Percentiles rank a stretch among this genome's conserved stretches.
Conservation (phyloP, 2,113 vertebrate genomes). For the Coptodon bakossiorum region DNA sequence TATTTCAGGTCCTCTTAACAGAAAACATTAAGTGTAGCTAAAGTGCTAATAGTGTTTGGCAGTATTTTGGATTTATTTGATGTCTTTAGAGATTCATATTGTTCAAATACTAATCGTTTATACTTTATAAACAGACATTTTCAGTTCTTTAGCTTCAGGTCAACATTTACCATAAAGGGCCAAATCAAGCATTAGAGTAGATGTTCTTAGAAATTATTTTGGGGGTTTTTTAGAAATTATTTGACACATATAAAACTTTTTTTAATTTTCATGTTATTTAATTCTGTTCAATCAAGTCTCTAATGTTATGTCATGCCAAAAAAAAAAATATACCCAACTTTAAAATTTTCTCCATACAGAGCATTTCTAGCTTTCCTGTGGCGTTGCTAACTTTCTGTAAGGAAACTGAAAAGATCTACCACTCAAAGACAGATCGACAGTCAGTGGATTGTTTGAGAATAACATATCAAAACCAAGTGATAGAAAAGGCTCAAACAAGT, state of each 20-base stretch:
- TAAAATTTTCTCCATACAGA: neutral
- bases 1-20: neutral
- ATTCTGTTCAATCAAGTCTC: neutral
- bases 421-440: neutral
- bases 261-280: neutral
- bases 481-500: neutral
- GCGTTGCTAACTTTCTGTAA: neutral
- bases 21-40: neutral
- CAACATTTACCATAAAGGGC: neutral
- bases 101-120: neutral
- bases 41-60: neutral
- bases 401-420: neutral
- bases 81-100: neutral
- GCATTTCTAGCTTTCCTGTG: neutral
- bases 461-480: neutral
- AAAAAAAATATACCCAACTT: neutral
- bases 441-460: neutral
- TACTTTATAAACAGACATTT: neutral
- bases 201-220: neutral
- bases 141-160: neutral
- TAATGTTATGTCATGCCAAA: neutral
- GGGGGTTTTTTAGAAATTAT: fast-evolving
- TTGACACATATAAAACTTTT: neutral
- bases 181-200: neutral
- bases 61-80: neutral